Conservation (phyloP, 2,888 invertebrate species). For the Lysandra bellargus region DNA sequence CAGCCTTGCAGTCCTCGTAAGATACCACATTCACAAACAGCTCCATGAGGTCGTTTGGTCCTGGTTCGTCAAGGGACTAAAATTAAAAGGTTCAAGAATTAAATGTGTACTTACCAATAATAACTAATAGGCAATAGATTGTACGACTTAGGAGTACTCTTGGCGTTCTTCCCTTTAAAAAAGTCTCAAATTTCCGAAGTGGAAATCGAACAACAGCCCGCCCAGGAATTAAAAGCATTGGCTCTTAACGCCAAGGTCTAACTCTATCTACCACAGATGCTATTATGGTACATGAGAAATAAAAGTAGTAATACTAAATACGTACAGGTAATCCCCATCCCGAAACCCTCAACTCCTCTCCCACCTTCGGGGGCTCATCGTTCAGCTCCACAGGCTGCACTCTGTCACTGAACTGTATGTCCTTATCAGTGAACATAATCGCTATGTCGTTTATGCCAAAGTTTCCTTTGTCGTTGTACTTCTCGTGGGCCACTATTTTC, state of each 20-base stretch:
- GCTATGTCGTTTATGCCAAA: conserved; percentile 84
- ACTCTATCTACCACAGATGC: too few relatives aligned
- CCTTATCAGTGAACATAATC: conserved; percentile 78
- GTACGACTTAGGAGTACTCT: too few relatives aligned
- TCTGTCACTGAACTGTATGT: conserved; percentile 71
- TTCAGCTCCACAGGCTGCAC: conserved; percentile 82
- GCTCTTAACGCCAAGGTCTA: too few relatives aligned
- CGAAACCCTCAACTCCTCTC: conserved; percentile 74
- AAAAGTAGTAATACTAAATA: conserved; percentile 29
- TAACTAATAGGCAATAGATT: too few relatives aligned
- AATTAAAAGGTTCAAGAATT: neutral
- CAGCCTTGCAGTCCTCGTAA: conserved; percentile 71
- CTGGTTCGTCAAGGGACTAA: conserved; percentile 62
- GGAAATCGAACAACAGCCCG: too few relatives aligned
- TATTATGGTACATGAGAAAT: too few relatives aligned
- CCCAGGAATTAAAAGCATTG: too few relatives aligned
- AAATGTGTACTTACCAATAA: neutral
- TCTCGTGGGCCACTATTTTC: conserved; percentile 66
- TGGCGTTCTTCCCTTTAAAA: too few relatives aligned
- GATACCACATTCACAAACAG: conserved; percentile 74
- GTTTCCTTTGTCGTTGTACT: conserved; percentile 54
- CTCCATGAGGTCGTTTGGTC: conserved; percentile 75
- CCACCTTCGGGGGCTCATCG: conserved; percentile 70
- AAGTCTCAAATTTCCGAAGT: too few relatives aligned
- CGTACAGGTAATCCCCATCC: conserved; percentile 83